Evolutionary conservation across 53 echinoderm and acorn worm genomes (phyloP).

Genomic region (Crossaster papposus): DNA sequence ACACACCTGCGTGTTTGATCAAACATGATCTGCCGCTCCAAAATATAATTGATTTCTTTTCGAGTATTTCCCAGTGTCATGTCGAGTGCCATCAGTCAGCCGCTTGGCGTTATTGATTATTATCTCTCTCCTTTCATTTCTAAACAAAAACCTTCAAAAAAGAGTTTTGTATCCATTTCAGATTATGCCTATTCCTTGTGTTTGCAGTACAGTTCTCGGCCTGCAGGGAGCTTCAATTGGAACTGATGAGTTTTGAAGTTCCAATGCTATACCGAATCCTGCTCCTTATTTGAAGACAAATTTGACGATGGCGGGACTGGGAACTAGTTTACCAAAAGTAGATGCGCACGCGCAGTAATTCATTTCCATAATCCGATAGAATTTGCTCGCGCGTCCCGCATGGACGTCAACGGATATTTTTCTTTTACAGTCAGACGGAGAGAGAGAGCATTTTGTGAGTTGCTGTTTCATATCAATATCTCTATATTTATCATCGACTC

Average conservation of each 20-base stretch:
- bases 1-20: neutral
- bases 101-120: neutral
- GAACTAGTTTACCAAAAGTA: neutral
- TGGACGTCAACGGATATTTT: slow-evolving; percentile 6
- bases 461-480: slow-evolving; percentile 41
- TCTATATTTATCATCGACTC: slow-evolving; percentile 39
- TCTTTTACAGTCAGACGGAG: neutral
- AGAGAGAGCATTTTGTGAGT: neutral
- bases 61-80: neutral
- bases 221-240: no score
- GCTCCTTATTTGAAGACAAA: no score
- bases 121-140: no score
- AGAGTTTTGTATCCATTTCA: no score
- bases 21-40: neutral
- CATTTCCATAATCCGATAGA: neutral
- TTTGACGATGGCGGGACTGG: neutral
- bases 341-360: neutral
- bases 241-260: no score
- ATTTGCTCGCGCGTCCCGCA: neutral
- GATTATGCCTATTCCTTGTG: no score
- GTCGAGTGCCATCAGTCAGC: neutral
- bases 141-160: neutral
- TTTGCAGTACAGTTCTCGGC: no score
- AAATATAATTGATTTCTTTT: neutral
- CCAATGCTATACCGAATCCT: no score